These are phyloP conservation scores for Cosmorhoe ocellata DNA, from an alignment of 2,888 invertebrate species.

Conservation along the genomic window DNA sequence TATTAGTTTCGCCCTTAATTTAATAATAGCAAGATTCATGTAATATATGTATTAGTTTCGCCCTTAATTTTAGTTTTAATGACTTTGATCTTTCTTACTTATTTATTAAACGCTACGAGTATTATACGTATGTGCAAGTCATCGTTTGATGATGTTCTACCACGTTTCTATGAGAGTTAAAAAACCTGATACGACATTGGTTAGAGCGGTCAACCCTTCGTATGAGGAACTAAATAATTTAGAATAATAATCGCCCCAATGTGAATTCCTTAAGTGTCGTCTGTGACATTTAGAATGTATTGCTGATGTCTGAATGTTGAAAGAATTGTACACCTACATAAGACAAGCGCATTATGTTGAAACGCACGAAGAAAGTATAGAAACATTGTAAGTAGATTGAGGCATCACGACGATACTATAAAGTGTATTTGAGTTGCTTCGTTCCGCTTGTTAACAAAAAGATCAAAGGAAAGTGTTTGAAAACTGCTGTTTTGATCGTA, in stretches of 20 bases:
- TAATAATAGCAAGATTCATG: too few species aligned
- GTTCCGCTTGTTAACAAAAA: slow-evolving; percentile 9
- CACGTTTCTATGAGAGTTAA: neutral
- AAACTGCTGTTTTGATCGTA: too few species aligned
- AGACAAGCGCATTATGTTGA: slow-evolving; percentile 46
- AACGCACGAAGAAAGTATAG: slow-evolving; percentile 34
- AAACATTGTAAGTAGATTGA: slow-evolving; percentile 27
- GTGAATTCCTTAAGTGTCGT: slow-evolving; percentile 68
- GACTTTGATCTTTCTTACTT: too few species aligned
- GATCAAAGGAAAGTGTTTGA: neutral
- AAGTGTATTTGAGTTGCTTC: too few species aligned
- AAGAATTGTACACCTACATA: slow-evolving; percentile 59
- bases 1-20: too few species aligned
- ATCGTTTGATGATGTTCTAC: neutral
- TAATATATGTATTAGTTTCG: too few species aligned
- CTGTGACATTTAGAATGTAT: slow-evolving; percentile 75
- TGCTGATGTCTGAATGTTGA: slow-evolving; percentile 65
- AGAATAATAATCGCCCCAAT: slow-evolving; percentile 55
- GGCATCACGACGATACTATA: slow-evolving; percentile 26
- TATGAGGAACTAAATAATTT: slow-evolving; percentile 49
- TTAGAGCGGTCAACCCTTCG: slow-evolving; percentile 18
- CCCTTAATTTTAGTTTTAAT: too few species aligned
- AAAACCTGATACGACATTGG: neutral
- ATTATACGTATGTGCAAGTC: neutral
- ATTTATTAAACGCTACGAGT: too few species aligned